A percentile compares a stretch with the other conserved stretches of the same genome.
Conservation (phyloP, 1,140 invertebrate species). For the Carposina sasakii region DNA sequence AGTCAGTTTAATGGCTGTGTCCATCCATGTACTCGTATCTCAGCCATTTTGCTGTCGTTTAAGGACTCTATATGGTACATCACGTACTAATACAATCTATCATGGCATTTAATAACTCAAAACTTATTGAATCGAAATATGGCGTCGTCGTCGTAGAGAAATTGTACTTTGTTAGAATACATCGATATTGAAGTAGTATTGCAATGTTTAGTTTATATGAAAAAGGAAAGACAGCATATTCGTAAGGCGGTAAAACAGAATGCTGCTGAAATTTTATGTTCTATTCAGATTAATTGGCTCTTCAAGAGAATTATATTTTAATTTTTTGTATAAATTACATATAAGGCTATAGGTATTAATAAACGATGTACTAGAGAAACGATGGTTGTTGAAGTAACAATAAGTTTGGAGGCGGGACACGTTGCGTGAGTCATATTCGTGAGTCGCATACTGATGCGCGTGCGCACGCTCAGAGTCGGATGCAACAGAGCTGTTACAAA, state of each 20-base stretch:
- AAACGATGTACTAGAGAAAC: slow-evolving; percentile 32
- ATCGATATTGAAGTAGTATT: no score
- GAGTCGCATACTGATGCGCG: slow-evolving; percentile 51
- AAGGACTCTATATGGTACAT: neutral
- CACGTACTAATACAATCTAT: neutral
- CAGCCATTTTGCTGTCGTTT: slow-evolving; percentile 7
- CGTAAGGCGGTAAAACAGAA: no score
- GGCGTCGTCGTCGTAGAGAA: neutral
- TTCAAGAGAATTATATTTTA: no score
- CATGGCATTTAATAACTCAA: neutral
- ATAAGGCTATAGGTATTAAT: slow-evolving; percentile 39
- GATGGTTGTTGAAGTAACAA: slow-evolving; percentile 23
- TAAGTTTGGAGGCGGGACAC: slow-evolving; percentile 49
- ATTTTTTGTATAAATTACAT: no score
- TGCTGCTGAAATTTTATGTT: no score
- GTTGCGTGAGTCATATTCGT: slow-evolving; percentile 37
- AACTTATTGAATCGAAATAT: neutral
- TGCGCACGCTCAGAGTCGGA: no score
- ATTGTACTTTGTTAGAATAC: no score
- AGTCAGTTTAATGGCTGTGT: slow-evolving; percentile 13
- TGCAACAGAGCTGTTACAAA: no score
- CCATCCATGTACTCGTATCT: slow-evolving; percentile 24
- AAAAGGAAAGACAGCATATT: no score
- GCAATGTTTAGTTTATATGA: no score
- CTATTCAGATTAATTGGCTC: no score